These are phyloP conservation scores for Vollenhovia emeryi DNA, from an alignment of 1,140 invertebrate genomes.

Conservation along the genomic window DNA sequence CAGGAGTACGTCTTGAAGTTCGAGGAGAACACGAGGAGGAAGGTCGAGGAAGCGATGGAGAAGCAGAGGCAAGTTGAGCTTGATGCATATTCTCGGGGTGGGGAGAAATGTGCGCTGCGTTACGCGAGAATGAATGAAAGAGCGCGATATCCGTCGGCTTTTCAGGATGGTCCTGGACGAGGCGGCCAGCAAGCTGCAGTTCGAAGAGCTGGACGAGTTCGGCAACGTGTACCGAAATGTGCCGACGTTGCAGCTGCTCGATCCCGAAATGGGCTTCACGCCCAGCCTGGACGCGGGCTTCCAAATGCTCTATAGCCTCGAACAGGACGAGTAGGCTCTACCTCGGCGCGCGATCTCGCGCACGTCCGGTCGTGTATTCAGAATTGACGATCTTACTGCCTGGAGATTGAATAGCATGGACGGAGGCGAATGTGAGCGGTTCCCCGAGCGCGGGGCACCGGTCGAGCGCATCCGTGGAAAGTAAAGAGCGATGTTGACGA, in stretches of 20 bases:
- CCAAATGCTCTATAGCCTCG: constrained; percentile 85
- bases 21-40: constrained; percentile 83
- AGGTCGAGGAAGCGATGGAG: constrained; percentile 83
- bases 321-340: constrained; percentile 83
- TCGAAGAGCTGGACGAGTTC: constrained; percentile 82
- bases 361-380: background rate
- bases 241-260: constrained; percentile 83
- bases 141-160: constrained; percentile 24
- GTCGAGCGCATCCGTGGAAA: constrained; percentile 2
- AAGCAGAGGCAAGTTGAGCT: constrained; percentile 85
- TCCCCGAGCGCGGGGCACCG: constrained; percentile 68
- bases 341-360: background rate
- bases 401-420: constrained; percentile 81
- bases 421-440: constrained; percentile 79
- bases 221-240: constrained; percentile 82
- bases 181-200: constrained; percentile 80
- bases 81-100: constrained; percentile 54
- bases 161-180: constrained; percentile 82
- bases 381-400: constrained; percentile 36
- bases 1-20: constrained; percentile 85
- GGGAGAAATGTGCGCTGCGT: background rate
- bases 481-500: constrained; percentile 61
- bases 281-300: constrained; percentile 85
- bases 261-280: constrained; percentile 84
- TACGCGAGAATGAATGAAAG: background rate